phyloP scores from a whole-genome alignment of 2,797 vertebrate species.

The Oreortyx pictus region DNA sequence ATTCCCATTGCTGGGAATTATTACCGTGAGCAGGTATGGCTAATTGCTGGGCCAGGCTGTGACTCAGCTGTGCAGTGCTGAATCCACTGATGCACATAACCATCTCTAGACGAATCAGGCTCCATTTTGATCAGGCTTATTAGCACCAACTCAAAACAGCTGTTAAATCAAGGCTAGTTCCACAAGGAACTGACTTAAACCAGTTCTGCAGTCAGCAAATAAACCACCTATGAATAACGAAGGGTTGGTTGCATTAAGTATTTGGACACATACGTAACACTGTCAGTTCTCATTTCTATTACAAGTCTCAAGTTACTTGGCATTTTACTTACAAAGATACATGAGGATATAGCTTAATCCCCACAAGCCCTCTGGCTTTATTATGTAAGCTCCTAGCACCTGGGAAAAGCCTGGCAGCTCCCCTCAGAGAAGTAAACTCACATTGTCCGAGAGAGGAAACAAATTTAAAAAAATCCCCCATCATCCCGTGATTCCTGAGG shows the following conservation, averaged over 20 bases:
- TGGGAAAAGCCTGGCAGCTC: background rate
- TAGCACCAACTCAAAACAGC: background rate
- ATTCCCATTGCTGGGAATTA: background rate
- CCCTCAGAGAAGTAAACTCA: background rate
- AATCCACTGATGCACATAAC: background rate
- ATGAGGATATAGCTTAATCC: background rate
- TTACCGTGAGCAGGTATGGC: background rate
- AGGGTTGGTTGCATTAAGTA: background rate
- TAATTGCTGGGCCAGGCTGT: background rate
- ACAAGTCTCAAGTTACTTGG: background rate
- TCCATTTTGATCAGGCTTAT: background rate
- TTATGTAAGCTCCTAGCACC: background rate
- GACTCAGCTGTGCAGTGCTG: background rate
- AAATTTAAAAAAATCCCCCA: background rate
- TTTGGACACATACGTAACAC: background rate
- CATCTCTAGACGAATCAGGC: background rate
- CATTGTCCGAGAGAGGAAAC: background rate
- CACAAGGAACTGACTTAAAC: background rate
- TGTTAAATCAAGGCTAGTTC: background rate
- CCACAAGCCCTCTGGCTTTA: background rate
- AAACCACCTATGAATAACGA: background rate
- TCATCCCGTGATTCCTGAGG: background rate
- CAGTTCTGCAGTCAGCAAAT: background rate
- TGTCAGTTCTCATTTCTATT: fast-evolving
- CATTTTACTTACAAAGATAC: background rate